phyloP scores from a whole-genome alignment of 2,797 vertebrate genomes.

The Garrulus glandarius region DNA sequence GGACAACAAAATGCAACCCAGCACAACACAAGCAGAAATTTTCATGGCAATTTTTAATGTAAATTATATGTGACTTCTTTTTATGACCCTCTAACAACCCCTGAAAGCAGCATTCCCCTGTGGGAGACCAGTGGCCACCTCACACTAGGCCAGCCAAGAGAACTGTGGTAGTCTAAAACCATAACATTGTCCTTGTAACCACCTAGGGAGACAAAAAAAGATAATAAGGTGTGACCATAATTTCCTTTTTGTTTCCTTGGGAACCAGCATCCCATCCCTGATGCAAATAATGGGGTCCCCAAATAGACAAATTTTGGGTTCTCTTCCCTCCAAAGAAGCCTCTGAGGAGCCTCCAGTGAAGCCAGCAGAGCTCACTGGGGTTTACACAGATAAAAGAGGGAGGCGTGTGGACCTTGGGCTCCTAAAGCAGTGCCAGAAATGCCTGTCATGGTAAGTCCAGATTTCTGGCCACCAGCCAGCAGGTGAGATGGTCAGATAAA shows the following conservation, averaged over 20 bases:
- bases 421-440: not conserved
- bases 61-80: not conserved
- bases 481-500: not conserved
- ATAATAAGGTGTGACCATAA: not conserved
- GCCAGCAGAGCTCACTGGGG: not conserved
- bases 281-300: not conserved
- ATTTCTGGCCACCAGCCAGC: not conserved
- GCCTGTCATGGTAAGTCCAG: not conserved
- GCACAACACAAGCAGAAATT: not conserved
- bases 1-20: not conserved
- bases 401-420: rapidly evolving
- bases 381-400: not conserved
- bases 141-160: not conserved
- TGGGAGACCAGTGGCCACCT: not conserved
- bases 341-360: not conserved
- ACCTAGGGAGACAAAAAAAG: not conserved
- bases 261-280: not conserved
- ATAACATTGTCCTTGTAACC: not conserved
- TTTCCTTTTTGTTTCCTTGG: not conserved
- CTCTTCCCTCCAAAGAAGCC: not conserved
- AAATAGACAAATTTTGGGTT: not conserved
- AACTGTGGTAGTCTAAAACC: not conserved
- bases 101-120: not conserved
- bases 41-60: not conserved
- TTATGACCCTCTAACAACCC: not conserved